These are phyloP conservation scores for Characodon lateralis DNA, from an alignment of 2,797 vertebrate species.

Conservation along the genomic window DNA sequence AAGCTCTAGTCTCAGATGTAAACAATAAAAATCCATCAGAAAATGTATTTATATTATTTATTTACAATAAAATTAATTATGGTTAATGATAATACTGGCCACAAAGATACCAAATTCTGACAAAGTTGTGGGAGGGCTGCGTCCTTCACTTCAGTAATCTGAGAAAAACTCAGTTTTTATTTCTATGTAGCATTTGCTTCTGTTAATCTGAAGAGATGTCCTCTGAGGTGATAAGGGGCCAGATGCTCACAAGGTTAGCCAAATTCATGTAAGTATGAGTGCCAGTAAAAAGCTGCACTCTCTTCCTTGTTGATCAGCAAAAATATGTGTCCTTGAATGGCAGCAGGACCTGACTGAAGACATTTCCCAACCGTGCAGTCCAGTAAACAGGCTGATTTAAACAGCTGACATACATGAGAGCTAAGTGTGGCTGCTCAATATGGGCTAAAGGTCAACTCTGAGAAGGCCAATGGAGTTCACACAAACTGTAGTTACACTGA, in stretches of 20 bases:
- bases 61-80: not conserved
- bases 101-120: not conserved
- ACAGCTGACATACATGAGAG: constrained; percentile 68
- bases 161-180: not conserved
- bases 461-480: constrained; percentile 28
- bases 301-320: not conserved
- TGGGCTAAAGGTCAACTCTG: constrained; percentile 80
- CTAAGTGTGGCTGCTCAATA: constrained; percentile 49
- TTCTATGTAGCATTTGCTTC: not conserved
- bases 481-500: constrained; percentile 14
- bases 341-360: constrained; percentile 18
- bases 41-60: not conserved
- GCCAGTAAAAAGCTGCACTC: not conserved
- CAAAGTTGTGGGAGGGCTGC: not conserved
- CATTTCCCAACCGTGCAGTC: constrained; percentile 27
- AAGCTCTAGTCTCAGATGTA: not conserved
- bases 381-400: constrained; percentile 52
- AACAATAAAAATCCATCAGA: not conserved
- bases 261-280: not conserved
- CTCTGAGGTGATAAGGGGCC: constrained; percentile 17
- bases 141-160: not conserved
- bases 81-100: not conserved
- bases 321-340: constrained; percentile 4
- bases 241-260: constrained; percentile 5
- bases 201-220: constrained; percentile 14